Conservation (phyloP, 53 echinoderm and acorn worm genomes). For the Mesocentrotus franciscanus region DNA sequence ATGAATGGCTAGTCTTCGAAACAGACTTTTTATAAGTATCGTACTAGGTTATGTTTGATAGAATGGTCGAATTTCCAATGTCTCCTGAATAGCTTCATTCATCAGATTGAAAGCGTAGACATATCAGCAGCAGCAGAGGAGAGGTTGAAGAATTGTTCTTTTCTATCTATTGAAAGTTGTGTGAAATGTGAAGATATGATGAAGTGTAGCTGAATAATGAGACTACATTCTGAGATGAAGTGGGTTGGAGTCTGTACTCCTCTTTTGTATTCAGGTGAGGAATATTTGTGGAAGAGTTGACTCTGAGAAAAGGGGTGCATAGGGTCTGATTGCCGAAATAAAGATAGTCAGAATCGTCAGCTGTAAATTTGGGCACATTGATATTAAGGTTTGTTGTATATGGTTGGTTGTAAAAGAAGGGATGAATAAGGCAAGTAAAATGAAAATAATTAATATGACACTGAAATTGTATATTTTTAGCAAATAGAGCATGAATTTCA, state of each 20-base stretch:
- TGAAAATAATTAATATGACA: no score
- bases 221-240: not conserved
- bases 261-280: constrained; percentile 23
- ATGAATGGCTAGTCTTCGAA: not conserved
- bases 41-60: not conserved
- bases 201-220: not conserved
- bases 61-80: not conserved
- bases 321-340: not conserved
- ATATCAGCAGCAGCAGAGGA: not conserved
- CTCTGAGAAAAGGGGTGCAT: not conserved
- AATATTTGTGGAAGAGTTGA: constrained; percentile 39
- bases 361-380: no score
- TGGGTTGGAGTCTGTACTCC: not conserved
- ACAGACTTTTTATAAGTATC: not conserved
- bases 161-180: not conserved
- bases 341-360: not conserved
- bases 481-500: not conserved
- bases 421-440: no score
- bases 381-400: no score
- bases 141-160: no score
- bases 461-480: not conserved
- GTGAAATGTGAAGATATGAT: not conserved
- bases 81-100: not conserved
- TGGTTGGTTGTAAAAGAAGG: no score
- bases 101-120: not conserved